Conservation (phyloP, 1,140 invertebrate species). For the Harpegnathos saltator region DNA sequence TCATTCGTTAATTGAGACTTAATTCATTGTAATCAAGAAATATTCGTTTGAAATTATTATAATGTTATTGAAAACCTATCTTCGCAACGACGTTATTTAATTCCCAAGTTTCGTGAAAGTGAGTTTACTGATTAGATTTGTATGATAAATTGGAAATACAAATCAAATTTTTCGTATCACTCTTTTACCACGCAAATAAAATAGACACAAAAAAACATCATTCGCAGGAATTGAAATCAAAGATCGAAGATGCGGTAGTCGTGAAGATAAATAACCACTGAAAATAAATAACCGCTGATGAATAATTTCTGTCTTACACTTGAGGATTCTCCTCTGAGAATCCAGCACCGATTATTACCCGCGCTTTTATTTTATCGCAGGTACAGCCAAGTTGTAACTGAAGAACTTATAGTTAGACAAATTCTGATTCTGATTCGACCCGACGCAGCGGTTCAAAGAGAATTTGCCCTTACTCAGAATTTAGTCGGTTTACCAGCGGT, state of each 20-base stretch:
- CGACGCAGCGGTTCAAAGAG: neutral
- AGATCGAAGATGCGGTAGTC: neutral
- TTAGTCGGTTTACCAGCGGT: conserved; percentile 12
- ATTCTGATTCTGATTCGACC: neutral
- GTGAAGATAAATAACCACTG: neutral
- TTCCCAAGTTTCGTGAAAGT: conserved; percentile 28
- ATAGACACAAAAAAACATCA: neutral
- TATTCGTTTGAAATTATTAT: neutral
- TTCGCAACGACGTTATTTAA: conserved; percentile 37
- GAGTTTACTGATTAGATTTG: neutral
- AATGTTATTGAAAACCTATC: no score
- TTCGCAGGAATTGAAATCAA: neutral
- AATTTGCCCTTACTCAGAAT: conserved; percentile 35
- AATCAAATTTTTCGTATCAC: neutral
- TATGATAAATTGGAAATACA: neutral
- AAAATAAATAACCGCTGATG: neutral
- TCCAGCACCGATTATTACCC: neutral
- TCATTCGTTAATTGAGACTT: conserved; percentile 4
- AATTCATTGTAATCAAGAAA: conserved; percentile 10
- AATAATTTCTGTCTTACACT: neutral
- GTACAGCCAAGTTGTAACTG: neutral
- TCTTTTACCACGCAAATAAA: no score
- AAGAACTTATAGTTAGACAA: neutral
- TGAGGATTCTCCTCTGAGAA: neutral
- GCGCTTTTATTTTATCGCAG: neutral